Evolutionary conservation across 2,888 invertebrate species (phyloP), one percentile per base, ranked within the genome.

Genomic region (Drosophila phalerata): DNA sequence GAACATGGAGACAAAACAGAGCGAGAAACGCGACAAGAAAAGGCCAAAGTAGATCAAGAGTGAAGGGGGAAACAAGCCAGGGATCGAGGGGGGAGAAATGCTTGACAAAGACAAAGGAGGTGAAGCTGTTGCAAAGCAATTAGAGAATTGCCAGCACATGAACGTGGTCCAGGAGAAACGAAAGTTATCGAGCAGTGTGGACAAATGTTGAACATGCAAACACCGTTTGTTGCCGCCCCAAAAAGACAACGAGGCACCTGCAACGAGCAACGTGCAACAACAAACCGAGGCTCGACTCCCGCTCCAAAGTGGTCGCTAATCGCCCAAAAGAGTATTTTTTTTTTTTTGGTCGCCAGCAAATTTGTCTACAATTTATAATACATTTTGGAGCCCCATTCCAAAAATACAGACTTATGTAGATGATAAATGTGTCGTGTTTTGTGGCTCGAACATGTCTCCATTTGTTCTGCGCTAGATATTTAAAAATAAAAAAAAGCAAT

Each of bases 371-470:
- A 61, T 28, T 62, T 79, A 49, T 55, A 74, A 75, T 49, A 75
- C 79, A 76, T 74, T 76, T 75, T 75, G 17, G 52, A 30, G 34
- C 38, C 51, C 53, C 57, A 81, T 73, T 73, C 56, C 77, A 58
- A 43, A 61, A n/a, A 61, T 6, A 19, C 32, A 32, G 11, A 40
- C 10, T 49, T 73, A 19, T 49, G 32, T 32, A 28, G 43, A 75
- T 88, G 88, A 88, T 85, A 88, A 85, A 82, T 82, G 88, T 85
- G 83, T 88, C 80, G 73, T 88, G 88, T 81, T 73, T 77, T 70
- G 70, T 66, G 49, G 47, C 30, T 51, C 38, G 60, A 88, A 79
- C 82, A 82, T 60, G 83, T 88, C 85, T 69, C 56, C 67, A 70
- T 85, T 64, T 88, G 85, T 84, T 84, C 88, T 84, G 70, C 65